phyloP scores from a whole-genome alignment of 1,140 invertebrate genomes.

The Nixonia krombeini region DNA sequence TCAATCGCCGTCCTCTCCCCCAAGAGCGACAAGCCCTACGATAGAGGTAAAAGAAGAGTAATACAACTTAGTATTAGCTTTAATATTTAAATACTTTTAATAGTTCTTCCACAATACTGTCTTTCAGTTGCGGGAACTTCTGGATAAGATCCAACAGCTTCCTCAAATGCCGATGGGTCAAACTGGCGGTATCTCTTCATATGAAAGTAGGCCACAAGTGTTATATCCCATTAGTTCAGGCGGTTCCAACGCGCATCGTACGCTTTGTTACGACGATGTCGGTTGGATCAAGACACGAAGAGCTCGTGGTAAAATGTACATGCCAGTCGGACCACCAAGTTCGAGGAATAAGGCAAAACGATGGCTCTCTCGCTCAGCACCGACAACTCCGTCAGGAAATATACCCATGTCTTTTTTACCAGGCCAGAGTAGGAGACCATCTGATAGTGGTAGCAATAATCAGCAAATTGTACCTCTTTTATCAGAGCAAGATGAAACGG shows the following conservation, averaged over 20 bases:
- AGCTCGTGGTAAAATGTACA: slow-evolving; percentile 63
- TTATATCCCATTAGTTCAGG: slow-evolving; percentile 48
- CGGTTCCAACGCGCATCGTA: slow-evolving; percentile 42
- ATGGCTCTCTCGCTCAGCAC: slow-evolving; percentile 81
- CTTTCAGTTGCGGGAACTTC: slow-evolving; percentile 73
- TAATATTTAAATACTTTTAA: not conserved
- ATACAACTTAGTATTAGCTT: slow-evolving; percentile 1
- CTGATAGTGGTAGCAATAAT: slow-evolving; percentile 54
- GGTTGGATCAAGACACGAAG: slow-evolving; percentile 47
- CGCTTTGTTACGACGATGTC: slow-evolving; percentile 51
- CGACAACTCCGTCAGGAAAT: slow-evolving; percentile 79
- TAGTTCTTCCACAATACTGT: not conserved
- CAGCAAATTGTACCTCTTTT: slow-evolving; percentile 67
- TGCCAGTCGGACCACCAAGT: slow-evolving; percentile 62
- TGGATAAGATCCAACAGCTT: slow-evolving; percentile 80
- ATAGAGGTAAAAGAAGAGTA: slow-evolving; percentile 69
- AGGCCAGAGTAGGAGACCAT: slow-evolving; percentile 61
- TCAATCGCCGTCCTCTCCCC: slow-evolving; percentile 79
- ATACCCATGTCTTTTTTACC: slow-evolving; percentile 61
- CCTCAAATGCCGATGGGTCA: slow-evolving; percentile 65
- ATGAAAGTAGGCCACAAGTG: slow-evolving; percentile 57
- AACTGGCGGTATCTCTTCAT: slow-evolving; percentile 37
- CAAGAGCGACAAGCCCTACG: slow-evolving; percentile 83
- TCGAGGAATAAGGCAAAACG: slow-evolving; percentile 68
- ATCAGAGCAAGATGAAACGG: slow-evolving; percentile 67